Percentiles rank a stretch among this genome's conserved stretches.
Evolutionary conservation across 2,113 vertebrate genomes (phyloP).

Genomic region (Electrona antarctica): DNA sequence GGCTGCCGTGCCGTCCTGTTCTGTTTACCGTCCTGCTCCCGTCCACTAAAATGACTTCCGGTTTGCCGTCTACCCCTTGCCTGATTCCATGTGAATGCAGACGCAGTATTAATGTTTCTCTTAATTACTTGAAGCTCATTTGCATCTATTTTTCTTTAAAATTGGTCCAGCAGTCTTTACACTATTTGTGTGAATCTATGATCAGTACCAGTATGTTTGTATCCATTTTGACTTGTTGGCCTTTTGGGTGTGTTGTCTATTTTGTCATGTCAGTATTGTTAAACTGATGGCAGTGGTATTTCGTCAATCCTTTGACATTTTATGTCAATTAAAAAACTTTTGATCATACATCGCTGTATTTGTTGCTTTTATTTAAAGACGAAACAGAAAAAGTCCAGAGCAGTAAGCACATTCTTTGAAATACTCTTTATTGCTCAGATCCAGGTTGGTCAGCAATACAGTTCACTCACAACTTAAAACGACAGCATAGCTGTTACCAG

Average conservation of each 20-base stretch:
- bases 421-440: slow-evolving; percentile 85
- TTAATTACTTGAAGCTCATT: background rate
- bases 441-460: slow-evolving; percentile 82
- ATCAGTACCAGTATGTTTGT: background rate
- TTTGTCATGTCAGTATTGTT: background rate
- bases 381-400: background rate
- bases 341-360: background rate
- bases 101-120: background rate
- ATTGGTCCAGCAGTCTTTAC: background rate
- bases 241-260: background rate
- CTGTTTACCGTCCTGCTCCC: too few species aligned
- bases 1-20: too few species aligned
- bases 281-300: background rate
- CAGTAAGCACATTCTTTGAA: slow-evolving; percentile 59
- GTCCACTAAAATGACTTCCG: too few species aligned
- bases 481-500: slow-evolving; percentile 72
- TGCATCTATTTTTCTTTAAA: background rate
- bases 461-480: slow-evolving; percentile 79
- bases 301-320: background rate
- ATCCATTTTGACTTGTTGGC: background rate
- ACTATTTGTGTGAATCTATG: background rate
- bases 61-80: too few species aligned
- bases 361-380: slow-evolving; percentile 1
- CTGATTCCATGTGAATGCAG: too few species aligned
- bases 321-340: slow-evolving; percentile 6